Base-by-base conservation (phyloP, 2,888 invertebrate species). In the Drosophila tanythrix region DNA sequence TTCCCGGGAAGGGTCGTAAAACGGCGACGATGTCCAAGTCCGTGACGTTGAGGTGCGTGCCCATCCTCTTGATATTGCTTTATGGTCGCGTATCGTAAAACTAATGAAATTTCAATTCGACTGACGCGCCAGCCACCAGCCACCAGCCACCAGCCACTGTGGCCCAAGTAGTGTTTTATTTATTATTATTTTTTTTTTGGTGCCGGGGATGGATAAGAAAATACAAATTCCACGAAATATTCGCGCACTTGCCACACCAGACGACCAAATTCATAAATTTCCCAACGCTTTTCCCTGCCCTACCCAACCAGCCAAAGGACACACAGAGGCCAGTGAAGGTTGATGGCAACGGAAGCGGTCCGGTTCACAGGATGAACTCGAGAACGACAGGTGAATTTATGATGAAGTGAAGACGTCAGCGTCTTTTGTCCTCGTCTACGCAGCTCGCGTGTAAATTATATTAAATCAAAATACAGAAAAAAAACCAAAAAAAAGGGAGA, bases 341-440 rank as follows among this genome's bases (percentile, higher is more conserved):
- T 29, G 25, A 55, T 51, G 63, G 65, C 65, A 81, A 74, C 89
- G 80, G 89, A 75, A 81, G 83, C 89, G 75, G 76, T 89, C 88
- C 85, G 86, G 76, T 71, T 48, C 74, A 27, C 35, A 67, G 78
- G 73, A 82, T 83, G 76, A 74, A 74, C 88, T 76, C 66, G 72
- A n/a, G 69, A 87, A 91, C 91, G 89, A 90, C 91, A 84, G 83
- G 89, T 91, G 89, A 89, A 89, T 89, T 91, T 89, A 90, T 91
- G 85, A 89, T 90, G 86, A 91, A 90, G 85, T 84, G 77, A 89
- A 90, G 70, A 72, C 83, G 80, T 89, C 90, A 89, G 83, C 90
- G 73, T 61, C 65, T 63, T 68, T 76, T 64, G 66, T 71, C 46
- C 66, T 40, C 64, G 57, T 36, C 90, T 88, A 85, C 88, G 90